Evolutionary conservation across 2,113 vertebrate genomes (phyloP), one percentile per base, ranked within the genome.

Genomic region (Tinamus guttatus): DNA sequence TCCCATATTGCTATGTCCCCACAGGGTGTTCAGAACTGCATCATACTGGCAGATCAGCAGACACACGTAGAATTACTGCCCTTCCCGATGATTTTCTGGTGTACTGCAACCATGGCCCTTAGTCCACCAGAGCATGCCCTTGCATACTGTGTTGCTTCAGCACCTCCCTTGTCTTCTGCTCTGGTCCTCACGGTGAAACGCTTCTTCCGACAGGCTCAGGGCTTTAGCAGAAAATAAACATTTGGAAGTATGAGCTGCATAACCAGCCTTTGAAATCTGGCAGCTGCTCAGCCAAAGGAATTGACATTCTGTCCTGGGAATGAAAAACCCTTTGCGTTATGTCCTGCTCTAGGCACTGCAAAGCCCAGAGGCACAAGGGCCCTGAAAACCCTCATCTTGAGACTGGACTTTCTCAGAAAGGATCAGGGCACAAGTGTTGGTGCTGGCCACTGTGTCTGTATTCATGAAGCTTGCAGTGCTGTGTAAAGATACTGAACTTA

Each of bases 1-100:
- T 13, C 11, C 25, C 6, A 3, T 0, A 3, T 1, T 9, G 27
- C 28, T 54, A 16, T 5, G 15, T 30, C 27, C 27, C 14, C 27
- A 54, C 15, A 13, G 34, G 49, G 14, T 27, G 8, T 3, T 52
- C 54, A 86, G 47, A 24, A 20, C n/a, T 14, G 3, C 22, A 21
- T 30, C 81, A 64, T 0, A 0, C 32, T 30, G 82, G 68, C 40
- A 51, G 22, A 4, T 1, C 56, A 47, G 25, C 69, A 74, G 36
- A 67, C 25, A n/a, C 6, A 38, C 21, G 5, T 0, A 2, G 34
- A 47, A 11, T 1, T 80, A 2, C 49, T 74, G 54, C n/a, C 64
- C 38, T 77, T 81, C 76, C 8, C 11, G 22, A 9, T 28, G 52
- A 54, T 16, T 30, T 28, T 16, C 27, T 30, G 28, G n/a, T 30